A percentile compares a stretch with the other conserved stretches of the same genome.
Evolutionary conservation across 2,888 invertebrate genomes (phyloP).

Genomic region (Salticus scenicus): DNA sequence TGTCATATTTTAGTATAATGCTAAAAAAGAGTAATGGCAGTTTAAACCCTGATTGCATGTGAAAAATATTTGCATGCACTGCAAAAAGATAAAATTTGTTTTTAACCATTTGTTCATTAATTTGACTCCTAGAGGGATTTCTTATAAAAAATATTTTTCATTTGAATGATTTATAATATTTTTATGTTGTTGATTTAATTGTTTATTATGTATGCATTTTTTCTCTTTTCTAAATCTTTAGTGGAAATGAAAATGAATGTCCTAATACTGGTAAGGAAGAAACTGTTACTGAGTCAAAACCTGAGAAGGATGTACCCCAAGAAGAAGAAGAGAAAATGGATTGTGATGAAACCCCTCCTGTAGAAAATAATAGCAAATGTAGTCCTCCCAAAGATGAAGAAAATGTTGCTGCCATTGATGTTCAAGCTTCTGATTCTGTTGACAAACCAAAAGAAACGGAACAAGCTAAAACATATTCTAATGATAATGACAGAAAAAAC

Average conservation of each 20-base stretch:
- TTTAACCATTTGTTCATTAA: too few relatives aligned
- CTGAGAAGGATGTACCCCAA: not conserved
- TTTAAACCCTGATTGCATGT: too few relatives aligned
- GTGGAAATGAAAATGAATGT: slow-evolving; percentile 6
- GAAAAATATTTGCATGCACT: too few relatives aligned
- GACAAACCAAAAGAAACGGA: not conserved
- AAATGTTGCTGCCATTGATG: not conserved
- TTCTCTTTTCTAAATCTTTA: not conserved
- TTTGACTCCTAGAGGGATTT: too few relatives aligned
- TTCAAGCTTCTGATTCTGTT: not conserved
- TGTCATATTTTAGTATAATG: too few relatives aligned
- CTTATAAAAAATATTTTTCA: too few relatives aligned
- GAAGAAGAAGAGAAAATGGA: slow-evolving; percentile 39
- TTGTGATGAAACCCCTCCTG: not conserved
- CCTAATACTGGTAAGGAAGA: too few relatives aligned
- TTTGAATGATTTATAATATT: too few relatives aligned
- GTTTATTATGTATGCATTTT: too few relatives aligned
- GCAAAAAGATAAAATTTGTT: too few relatives aligned
- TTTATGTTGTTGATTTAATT: too few relatives aligned
- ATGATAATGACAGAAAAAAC: not conserved
- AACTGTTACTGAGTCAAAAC: not conserved
- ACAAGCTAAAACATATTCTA: not conserved
- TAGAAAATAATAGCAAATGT: slow-evolving; percentile 3
- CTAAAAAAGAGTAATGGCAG: too few relatives aligned
- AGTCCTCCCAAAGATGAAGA: not conserved